phyloP scores from a whole-genome alignment of 1,140 invertebrate species.

The Drosophila truncata region DNA sequence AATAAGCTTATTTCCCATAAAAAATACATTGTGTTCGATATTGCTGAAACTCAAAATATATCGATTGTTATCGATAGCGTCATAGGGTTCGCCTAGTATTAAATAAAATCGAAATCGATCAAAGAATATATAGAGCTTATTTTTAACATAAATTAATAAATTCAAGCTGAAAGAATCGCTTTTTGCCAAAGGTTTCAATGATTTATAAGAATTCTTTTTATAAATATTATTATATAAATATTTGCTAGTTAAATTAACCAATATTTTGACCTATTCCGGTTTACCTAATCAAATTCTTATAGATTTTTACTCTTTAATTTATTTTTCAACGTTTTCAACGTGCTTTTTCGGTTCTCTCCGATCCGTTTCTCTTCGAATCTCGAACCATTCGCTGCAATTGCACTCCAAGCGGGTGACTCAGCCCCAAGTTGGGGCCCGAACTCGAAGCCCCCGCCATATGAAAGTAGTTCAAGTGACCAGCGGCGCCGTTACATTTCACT shows the following conservation, averaged over 20 bases:
- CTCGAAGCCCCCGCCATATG: constrained; percentile 39
- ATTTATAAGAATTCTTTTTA: not conserved
- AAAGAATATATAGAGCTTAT: no score
- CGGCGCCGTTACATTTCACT: constrained; percentile 77
- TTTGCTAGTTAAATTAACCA: no score
- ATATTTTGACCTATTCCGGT: not conserved
- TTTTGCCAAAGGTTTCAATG: no score
- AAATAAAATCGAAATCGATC: no score
- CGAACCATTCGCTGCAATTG: constrained; percentile 6
- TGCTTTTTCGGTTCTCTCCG: constrained; percentile 2
- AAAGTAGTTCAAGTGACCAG: constrained; percentile 78
- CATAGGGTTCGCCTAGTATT: no score
- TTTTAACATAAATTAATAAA: no score
- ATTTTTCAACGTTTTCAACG: not conserved
- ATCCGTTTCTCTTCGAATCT: constrained; percentile 8
- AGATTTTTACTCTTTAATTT: not conserved
- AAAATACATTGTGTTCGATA: no score
- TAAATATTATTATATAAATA: not conserved
- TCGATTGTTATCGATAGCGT: no score
- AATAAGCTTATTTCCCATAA: no score
- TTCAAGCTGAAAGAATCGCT: no score
- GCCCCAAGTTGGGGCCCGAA: constrained; percentile 8
- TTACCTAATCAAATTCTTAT: not conserved
- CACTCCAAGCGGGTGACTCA: constrained; percentile 15
- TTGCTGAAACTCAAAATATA: no score